Base-by-base conservation (phyloP, 2,113 vertebrate genomes). In the Melospiza georgiana region DNA sequence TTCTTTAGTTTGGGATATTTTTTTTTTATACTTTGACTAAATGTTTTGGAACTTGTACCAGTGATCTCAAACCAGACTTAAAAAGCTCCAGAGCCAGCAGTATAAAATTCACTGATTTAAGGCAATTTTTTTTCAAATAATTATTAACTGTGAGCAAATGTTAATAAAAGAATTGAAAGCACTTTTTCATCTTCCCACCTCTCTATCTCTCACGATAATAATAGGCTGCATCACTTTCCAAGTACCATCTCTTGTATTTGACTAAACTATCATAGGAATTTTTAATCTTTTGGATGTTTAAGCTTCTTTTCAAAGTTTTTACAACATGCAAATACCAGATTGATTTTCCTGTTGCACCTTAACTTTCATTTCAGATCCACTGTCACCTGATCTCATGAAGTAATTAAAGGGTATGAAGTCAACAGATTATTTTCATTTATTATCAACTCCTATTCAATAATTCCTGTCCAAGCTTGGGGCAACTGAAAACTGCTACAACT, bases 1-100 rank as follows among this genome's bases (percentile, higher is more conserved):
- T 31, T 91, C 9, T 43, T 75, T 44, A n/a, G 9, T 33, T 89
- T 14, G 20, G 5, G 0, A 0, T 39, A 5, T 39, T 39, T 1
- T 81, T 79, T 88, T 83, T 83, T 30, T 69, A 52, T 74, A 48
- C 19, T 62, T 73, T n/a, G 30, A 48, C 24, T 61, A 65, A 74
- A 61, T 35, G 1, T 80, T 91, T 73, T 68, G 19, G 24, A 74
- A 14, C 5, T 77, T 81, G 37, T 30, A 66, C 19, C 52, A 68
- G 30, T 52, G 33, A 31, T 68, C 6, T 23, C 62, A 83, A 62
- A 58, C 6, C 20, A 63, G 31, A 77, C 5, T 35, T 54, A 51
- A 89, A 66, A 91, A 58, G 0, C 5, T 78, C 28, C 41, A 74
- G 30, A 82, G 23, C 6, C 11, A 92, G 9, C 39, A 76, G 3